Conservation (phyloP, 1,140 invertebrate species). For the Drosophila pseudoananassae region DNA sequence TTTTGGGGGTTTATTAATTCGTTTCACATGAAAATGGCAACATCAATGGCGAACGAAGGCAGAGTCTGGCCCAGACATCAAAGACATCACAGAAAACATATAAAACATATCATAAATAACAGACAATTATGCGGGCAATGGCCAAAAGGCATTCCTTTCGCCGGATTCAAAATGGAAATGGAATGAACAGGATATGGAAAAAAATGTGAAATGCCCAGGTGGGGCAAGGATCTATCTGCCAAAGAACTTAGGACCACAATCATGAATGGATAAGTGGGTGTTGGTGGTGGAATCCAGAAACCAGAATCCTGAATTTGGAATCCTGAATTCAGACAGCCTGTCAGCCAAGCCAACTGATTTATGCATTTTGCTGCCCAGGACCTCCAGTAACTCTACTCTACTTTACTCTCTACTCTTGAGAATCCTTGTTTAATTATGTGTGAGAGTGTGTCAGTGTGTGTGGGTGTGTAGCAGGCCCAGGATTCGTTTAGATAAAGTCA, state of each 20-base stretch:
- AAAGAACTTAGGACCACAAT: conserved; percentile 22
- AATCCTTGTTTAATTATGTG: conserved; percentile 33
- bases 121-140: conserved; percentile 72
- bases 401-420: neutral
- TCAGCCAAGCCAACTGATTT: conserved; percentile 69
- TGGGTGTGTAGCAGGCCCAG: too few relatives aligned
- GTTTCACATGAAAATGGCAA: neutral
- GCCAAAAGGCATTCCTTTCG: conserved; percentile 1
- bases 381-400: neutral
- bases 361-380: conserved; percentile 48
- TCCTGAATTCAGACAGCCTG: conserved; percentile 54
- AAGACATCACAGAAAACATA: conserved; percentile 32
- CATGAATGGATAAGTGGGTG: conserved; percentile 34
- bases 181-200: neutral
- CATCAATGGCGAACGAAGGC: neutral
- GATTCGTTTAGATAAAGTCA: conserved; percentile 40
- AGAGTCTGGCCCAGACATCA: conserved; percentile 33
- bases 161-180: neutral
- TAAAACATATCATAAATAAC: conserved; percentile 71
- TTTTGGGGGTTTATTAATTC: neutral
- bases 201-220: neutral
- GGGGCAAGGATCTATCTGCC: conserved; percentile 12
- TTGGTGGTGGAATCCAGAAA: too few relatives aligned
- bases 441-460: too few relatives aligned
- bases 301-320: conserved; percentile 9